Evolutionary conservation across 2,113 vertebrate genomes (phyloP).

Genomic region (Psephotus haematonotus): DNA sequence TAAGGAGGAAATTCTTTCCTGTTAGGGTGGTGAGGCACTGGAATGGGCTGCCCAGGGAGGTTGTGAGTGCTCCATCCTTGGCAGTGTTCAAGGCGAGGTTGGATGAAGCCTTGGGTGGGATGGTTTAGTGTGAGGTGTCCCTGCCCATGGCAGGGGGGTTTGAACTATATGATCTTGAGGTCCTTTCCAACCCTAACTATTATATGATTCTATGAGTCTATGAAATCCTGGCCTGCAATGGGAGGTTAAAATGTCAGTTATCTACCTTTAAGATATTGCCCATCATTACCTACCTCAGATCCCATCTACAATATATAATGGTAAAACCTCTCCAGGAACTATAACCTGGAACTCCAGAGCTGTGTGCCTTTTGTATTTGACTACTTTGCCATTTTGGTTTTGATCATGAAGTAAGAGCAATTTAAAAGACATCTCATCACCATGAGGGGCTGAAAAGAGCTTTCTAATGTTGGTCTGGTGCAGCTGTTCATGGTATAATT

Average conservation of each 20-base stretch:
- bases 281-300: not conserved
- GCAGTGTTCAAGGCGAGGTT: too few relatives aligned
- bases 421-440: not conserved
- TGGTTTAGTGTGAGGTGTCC: too few relatives aligned
- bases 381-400: not conserved
- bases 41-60: too few relatives aligned
- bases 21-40: too few relatives aligned
- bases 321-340: not conserved
- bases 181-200: too few relatives aligned
- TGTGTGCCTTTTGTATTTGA: not conserved
- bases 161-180: too few relatives aligned
- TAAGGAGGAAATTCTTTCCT: too few relatives aligned
- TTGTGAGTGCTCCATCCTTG: too few relatives aligned
- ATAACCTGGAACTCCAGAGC: not conserved
- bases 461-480: not conserved
- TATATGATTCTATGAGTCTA: too few relatives aligned
- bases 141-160: too few relatives aligned
- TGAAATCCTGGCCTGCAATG: not conserved
- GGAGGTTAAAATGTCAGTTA: not conserved
- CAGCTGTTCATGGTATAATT: not conserved
- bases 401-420: not conserved
- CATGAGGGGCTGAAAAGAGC: not conserved
- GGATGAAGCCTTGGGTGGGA: too few relatives aligned
- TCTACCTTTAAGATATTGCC: not conserved
- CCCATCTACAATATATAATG: not conserved